A percentile compares a stretch with the other conserved stretches of the same genome.
Conservation (phyloP, 2,797 vertebrate genomes). For the Tenualosa thibaudeaui region DNA sequence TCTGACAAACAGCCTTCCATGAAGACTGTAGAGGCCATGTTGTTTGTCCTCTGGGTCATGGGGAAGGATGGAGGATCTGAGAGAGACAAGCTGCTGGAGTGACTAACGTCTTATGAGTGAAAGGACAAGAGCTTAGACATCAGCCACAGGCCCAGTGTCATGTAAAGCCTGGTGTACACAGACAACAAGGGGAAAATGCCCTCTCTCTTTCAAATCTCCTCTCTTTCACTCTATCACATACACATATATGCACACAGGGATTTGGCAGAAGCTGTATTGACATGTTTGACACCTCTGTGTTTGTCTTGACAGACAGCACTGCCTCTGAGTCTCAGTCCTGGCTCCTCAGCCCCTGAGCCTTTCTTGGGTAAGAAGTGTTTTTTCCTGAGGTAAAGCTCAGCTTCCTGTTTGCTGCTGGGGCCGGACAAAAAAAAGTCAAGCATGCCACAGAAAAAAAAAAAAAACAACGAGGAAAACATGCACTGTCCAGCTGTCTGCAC, state of each 20-base stretch:
- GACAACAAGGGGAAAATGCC: neutral
- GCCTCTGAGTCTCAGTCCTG: constrained; percentile 21
- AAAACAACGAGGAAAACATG: constrained; percentile 5
- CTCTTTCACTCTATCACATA: too few relatives aligned
- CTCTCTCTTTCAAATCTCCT: neutral
- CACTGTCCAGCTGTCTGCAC: neutral
- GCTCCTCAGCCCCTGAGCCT: constrained; percentile 37
- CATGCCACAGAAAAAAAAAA: neutral
- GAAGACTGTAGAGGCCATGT: neutral
- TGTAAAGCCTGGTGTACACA: neutral
- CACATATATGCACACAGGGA: neutral
- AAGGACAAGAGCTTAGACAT: neutral
- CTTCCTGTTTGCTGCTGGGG: constrained; percentile 49
- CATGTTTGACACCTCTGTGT: neutral
- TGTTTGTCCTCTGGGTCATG: neutral
- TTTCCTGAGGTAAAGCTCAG: constrained; percentile 49
- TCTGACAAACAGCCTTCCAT: neutral
- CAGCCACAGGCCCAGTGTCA: neutral
- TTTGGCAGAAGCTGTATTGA: constrained; percentile 15
- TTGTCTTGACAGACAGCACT: constrained; percentile 10
- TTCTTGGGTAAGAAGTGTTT: constrained; percentile 43
- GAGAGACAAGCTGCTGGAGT: neutral
- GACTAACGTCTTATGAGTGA: constrained; percentile 3
- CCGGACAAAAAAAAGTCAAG: constrained; percentile 16
- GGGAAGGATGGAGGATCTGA: neutral